Evolutionary conservation across 92 coral and sea anemone species (phyloP), one percentile per base, ranked within the genome.

Genomic region (Porites lobata): DNA sequence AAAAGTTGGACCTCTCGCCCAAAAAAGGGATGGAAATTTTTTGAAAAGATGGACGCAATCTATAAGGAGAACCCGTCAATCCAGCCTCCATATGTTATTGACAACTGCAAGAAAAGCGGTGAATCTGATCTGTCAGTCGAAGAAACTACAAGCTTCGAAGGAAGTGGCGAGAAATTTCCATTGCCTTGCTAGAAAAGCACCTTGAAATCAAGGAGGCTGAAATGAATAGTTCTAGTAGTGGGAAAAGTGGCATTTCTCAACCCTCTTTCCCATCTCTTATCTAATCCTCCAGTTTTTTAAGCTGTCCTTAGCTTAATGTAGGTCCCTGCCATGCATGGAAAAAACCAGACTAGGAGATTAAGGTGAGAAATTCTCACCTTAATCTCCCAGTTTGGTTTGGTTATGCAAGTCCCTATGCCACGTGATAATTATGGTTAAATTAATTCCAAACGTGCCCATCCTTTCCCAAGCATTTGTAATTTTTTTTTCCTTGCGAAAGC

Each of bases 11-110:
- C 69, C 19, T 79, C 59, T 50, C 8, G 83, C 15, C 72, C 72
- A 1, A 29, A 29, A 29, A 29, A 29, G 38, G 38, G 3, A 29
- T 29, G 38, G 38, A 29, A 29, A 29, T 29, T 29, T 29, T 29
- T 29, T 29, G 38, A 29, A 1, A 29, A 29, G 52, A 54, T 79
- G 83, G 83, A 79, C 70, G 38, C 65, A 58, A 61, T 79, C 20
- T 79, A 58, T 53, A 79, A 79, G 56, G 83, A 79, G 22, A 79
- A 79, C 70, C 72, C 83, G 66, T 79, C n/a, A 18, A 61, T 29
- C 38, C 38, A 29, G 38, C 38, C 38, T 29, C 38, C 38, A 29
- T 29, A 29, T 29, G 38, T 29, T 29, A 29, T 29, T 29, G 38
- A 69, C 75, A 69, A 50, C 75, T 26, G 75, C 75, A 69, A 69